phyloP scores from a whole-genome alignment of 2,113 vertebrate genomes.

The Thryonomys swinderianus region DNA sequence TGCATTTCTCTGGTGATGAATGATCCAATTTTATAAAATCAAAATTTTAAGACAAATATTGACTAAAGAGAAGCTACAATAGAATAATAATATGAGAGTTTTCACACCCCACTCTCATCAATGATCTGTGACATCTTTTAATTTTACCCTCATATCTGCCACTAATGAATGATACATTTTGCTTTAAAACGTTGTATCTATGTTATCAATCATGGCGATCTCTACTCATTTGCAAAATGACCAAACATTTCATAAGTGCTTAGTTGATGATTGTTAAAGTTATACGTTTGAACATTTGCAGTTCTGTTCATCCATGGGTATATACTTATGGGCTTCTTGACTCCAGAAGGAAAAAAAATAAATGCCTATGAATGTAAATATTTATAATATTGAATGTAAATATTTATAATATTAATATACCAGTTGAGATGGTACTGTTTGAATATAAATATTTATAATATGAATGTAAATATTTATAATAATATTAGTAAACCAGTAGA shows the following conservation, averaged over 20 bases:
- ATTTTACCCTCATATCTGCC: constrained; percentile 74
- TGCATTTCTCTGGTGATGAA: background rate
- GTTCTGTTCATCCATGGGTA: background rate
- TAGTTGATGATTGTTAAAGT: background rate
- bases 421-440: background rate
- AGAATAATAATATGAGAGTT: background rate
- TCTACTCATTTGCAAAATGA: background rate
- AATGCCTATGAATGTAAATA: background rate
- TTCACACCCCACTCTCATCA: background rate
- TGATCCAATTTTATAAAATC: background rate
- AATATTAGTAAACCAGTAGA: background rate
- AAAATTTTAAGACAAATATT: background rate
- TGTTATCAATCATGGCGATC: background rate
- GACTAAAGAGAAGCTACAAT: background rate
- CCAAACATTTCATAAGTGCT: background rate
- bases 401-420: background rate
- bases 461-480: too few species aligned
- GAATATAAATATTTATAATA: background rate
- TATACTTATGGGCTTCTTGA: background rate
- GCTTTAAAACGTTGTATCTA: background rate
- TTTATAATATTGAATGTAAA: too few species aligned
- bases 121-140: constrained; percentile 66
- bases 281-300: background rate
- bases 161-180: constrained; percentile 86
- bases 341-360: background rate